phyloP scores from a whole-genome alignment of 2,797 vertebrate genomes.

The Spinus pinus region DNA sequence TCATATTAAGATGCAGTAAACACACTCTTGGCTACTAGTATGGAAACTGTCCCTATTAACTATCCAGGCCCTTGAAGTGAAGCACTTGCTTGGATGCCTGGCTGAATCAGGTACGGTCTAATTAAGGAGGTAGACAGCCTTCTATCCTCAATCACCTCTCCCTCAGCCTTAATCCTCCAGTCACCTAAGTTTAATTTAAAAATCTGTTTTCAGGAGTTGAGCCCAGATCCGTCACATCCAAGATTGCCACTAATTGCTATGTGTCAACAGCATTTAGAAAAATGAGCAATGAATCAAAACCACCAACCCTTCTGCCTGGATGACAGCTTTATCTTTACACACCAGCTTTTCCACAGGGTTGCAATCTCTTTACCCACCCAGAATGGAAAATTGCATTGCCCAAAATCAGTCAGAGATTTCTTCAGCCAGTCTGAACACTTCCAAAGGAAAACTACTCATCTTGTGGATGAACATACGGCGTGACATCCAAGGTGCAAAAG shows the following conservation, averaged over 20 bases:
- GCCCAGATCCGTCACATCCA: not conserved
- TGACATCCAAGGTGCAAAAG: not conserved
- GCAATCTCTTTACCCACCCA: not conserved
- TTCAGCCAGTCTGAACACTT: not conserved
- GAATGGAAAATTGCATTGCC: not conserved
- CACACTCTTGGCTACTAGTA: not conserved
- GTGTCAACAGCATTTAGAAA: slow-evolving; percentile 28
- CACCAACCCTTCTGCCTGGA: not conserved
- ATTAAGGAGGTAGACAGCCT: slow-evolving; percentile 44
- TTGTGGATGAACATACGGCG: not conserved
- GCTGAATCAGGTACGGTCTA: slow-evolving; percentile 34
- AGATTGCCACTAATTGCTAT: slow-evolving; percentile 33
- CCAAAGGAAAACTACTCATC: not conserved
- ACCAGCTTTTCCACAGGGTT: not conserved
- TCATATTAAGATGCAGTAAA: not conserved
- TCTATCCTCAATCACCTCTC: not conserved
- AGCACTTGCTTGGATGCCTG: slow-evolving; percentile 21
- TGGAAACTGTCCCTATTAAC: slow-evolving; percentile 15
- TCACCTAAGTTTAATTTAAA: slow-evolving; percentile 46
- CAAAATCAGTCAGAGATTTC: not conserved
- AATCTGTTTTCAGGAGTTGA: slow-evolving; percentile 28
- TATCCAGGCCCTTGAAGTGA: slow-evolving; percentile 33
- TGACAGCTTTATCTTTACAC: slow-evolving; percentile 32
- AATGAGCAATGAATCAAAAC: slow-evolving; percentile 29
- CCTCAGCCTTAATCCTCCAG: slow-evolving; percentile 14